Evolutionary conservation across 2,888 invertebrate genomes (phyloP).

Genomic region (Noctua janthe): DNA sequence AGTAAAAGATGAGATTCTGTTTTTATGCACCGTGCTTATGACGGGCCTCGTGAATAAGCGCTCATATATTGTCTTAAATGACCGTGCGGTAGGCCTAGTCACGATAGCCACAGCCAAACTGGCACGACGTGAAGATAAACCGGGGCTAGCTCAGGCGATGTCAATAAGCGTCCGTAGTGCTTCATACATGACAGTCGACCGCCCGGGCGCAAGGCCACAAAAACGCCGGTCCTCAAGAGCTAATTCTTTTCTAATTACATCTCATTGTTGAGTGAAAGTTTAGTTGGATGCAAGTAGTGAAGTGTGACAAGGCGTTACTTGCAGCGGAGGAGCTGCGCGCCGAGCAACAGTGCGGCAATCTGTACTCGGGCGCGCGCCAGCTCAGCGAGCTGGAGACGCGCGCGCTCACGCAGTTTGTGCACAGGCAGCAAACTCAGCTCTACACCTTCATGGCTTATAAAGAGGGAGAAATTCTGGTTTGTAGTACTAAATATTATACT

Average conservation of each 20-base stretch:
- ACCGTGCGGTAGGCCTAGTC: not conserved
- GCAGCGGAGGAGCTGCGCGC: slow-evolving; percentile 83
- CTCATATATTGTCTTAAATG: not conserved
- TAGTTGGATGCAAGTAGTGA: slow-evolving; percentile 1
- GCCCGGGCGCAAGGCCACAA: not conserved
- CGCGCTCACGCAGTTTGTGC: slow-evolving; percentile 80
- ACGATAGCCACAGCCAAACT: not conserved
- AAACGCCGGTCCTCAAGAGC: not conserved
- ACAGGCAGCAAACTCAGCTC: slow-evolving; percentile 73
- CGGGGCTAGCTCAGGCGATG: not conserved
- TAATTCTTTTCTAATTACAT: not conserved
- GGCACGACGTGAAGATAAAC: not conserved
- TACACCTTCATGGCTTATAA: slow-evolving; percentile 85
- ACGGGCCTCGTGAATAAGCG: not conserved
- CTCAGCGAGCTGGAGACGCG: slow-evolving; percentile 85
- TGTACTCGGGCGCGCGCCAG: slow-evolving; percentile 84
- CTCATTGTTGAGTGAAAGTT: not conserved
- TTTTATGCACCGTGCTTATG: not conserved
- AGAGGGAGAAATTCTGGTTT: slow-evolving; percentile 85
- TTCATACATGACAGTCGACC: not conserved
- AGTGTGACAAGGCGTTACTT: slow-evolving; percentile 37
- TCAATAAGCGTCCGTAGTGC: not conserved
- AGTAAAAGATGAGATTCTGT: not conserved
- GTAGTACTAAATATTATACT: slow-evolving; percentile 34
- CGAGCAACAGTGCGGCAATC: slow-evolving; percentile 83